Evolutionary conservation across 1,140 invertebrate species (phyloP), one percentile per base, ranked within the genome.

Genomic region (Xylocopa sonorina): DNA sequence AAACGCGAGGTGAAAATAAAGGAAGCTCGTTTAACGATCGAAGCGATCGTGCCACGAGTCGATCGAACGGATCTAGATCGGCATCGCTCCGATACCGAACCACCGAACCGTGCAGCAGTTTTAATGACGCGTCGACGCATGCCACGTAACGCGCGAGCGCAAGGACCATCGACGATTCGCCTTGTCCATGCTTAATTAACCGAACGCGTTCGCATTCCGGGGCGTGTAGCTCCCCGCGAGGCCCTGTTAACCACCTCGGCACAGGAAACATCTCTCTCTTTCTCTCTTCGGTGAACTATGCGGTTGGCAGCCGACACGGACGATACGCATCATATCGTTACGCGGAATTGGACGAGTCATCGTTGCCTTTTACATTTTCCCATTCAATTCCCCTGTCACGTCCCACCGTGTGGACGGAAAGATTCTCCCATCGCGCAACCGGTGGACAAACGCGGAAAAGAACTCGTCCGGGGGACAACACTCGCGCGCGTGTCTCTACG

Each of bases 121-220:
- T 72, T 71, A 69, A 71, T 80, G 64, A 51, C 68, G 62, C 55
- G 51, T 62, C 41, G 46, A 57, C 62, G n/a, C n/a, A 43, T 34
- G 41, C 21, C 38, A 58, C 63, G 74, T 77, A 58, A 68, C 29
- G 34, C 34, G 48, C 32, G 41, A 16, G 10, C 43, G 60, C 32
- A 46, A 55, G 64, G 77, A 41, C 66, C 43, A 55, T 74, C 57
- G 63, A 29, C 32, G 32, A 76, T 64, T 77, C 66, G 58, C 58
- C 51, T 63, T 60, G 53, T 68, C 43, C 41, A 51, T 43, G 73
- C 29, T 83, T 82, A 83, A 83, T 84, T 84, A 83, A 83, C 82
- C 50, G 81, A 50, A 53, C 48, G 69, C 29, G 50, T 32, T 83
- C 29, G 74, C 27, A 78, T 78, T 68, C 74, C 50, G 64, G 62